Evolutionary conservation across 1,140 invertebrate species (phyloP).

Genomic region (Araneus ventricosus): DNA sequence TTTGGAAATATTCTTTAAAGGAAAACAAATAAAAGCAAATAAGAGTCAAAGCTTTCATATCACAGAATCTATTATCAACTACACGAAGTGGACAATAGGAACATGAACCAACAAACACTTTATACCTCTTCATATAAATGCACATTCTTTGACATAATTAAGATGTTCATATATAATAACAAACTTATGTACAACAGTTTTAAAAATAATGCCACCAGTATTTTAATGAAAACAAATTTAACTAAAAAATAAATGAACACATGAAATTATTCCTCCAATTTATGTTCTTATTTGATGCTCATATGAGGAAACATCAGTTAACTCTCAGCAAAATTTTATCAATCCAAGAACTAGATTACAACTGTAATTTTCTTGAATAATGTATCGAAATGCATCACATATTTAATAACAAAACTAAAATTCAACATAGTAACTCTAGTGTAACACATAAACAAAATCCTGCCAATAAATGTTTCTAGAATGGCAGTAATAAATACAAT

Average conservation of each 20-base stretch:
- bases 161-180: too few relatives aligned
- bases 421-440: not conserved
- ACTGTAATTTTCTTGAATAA: not conserved
- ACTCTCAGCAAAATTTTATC: not conserved
- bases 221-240: too few relatives aligned
- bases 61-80: too few relatives aligned
- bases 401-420: constrained; percentile 16
- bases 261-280: too few relatives aligned
- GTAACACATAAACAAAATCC: constrained; percentile 43
- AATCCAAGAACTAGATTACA: not conserved
- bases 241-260: too few relatives aligned
- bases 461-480: constrained; percentile 50
- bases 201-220: too few relatives aligned
- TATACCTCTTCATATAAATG: too few relatives aligned
- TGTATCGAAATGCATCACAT: constrained; percentile 47
- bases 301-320: not conserved
- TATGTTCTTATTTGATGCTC: not conserved
- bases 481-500: constrained; percentile 62
- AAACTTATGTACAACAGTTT: too few relatives aligned
- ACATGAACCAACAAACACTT: too few relatives aligned
- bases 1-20: not conserved
- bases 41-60: too few relatives aligned
- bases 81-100: too few relatives aligned
- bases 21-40: not conserved
- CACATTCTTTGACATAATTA: too few relatives aligned